Conservation (phyloP, 1,140 invertebrate genomes). For the Diorhabda elongata region DNA sequence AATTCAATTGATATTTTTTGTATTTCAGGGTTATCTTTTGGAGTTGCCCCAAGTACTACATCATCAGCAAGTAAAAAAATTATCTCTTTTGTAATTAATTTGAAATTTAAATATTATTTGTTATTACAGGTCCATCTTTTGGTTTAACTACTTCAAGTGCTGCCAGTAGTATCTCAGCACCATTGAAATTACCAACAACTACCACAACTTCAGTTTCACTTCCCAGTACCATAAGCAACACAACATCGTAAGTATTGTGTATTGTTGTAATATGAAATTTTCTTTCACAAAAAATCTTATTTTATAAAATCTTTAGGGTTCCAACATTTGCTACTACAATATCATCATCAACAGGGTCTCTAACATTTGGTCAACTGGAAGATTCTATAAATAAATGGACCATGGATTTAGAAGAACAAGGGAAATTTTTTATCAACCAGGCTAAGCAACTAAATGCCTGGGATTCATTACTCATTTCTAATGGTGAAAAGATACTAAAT, state of each 20-base stretch:
- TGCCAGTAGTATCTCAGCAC: not conserved
- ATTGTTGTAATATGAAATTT: not conserved
- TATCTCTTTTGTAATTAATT: too few species aligned
- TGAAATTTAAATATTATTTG: not conserved
- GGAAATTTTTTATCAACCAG: conserved; percentile 89
- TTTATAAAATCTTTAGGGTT: conserved; percentile 20
- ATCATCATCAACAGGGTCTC: conserved; percentile 50
- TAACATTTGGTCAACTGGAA: conserved; percentile 86
- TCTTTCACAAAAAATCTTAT: not conserved
- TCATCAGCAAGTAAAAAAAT: not conserved
- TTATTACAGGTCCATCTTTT: conserved; percentile 19
- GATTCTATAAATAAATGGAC: conserved; percentile 96
- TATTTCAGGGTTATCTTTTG: not conserved
- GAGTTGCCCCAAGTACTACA: not conserved
- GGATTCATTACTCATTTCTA: conserved; percentile 85
- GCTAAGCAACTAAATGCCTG: conserved; percentile 92
- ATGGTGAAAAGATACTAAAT: conserved; percentile 88
- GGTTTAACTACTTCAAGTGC: conserved; percentile 18
- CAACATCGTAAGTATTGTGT: not conserved
- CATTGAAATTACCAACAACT: not conserved
- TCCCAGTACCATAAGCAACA: conserved; percentile 6
- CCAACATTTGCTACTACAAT: conserved; percentile 42
- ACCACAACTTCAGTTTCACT: conserved; percentile 5
- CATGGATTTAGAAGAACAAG: conserved; percentile 87
- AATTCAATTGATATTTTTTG: conserved; percentile 9